phyloP scores from a whole-genome alignment of 2,113 vertebrate genomes.

The Thinocorus orbignyianus region DNA sequence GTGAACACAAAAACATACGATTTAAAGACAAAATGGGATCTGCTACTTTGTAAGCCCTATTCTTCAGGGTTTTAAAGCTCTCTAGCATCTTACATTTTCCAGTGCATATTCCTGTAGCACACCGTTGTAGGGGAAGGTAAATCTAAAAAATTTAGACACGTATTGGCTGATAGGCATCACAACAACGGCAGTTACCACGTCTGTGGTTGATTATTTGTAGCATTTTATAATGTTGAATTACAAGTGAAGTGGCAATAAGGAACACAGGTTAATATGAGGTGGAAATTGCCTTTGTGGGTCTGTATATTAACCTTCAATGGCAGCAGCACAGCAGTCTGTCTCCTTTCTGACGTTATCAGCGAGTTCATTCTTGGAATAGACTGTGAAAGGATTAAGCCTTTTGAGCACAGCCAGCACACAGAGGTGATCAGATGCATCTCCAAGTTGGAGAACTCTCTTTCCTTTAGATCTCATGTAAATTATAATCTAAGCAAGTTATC shows the following conservation, averaged over 20 bases:
- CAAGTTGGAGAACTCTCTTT: neutral
- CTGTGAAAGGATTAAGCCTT: neutral
- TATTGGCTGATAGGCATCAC: neutral
- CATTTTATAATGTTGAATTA: neutral
- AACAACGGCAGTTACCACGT: neutral
- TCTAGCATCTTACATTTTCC: neutral
- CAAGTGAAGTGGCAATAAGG: neutral
- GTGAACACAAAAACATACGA: neutral
- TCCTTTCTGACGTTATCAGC: neutral
- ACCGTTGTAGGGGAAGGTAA: neutral
- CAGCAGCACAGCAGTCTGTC: neutral
- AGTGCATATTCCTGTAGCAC: neutral
- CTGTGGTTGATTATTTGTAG: neutral
- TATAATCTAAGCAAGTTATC: neutral
- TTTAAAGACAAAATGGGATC: neutral
- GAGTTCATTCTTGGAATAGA: neutral
- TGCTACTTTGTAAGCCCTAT: accelerated
- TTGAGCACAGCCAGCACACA: neutral
- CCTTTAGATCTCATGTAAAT: neutral
- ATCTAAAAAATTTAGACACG: neutral
- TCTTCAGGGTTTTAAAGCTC: neutral
- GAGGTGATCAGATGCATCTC: neutral
- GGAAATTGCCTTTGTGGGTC: neutral
- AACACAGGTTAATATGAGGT: neutral
- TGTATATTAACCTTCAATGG: neutral